Conservation (phyloP, 1,140 invertebrate genomes). For the Anoplolepis gracilipes region DNA sequence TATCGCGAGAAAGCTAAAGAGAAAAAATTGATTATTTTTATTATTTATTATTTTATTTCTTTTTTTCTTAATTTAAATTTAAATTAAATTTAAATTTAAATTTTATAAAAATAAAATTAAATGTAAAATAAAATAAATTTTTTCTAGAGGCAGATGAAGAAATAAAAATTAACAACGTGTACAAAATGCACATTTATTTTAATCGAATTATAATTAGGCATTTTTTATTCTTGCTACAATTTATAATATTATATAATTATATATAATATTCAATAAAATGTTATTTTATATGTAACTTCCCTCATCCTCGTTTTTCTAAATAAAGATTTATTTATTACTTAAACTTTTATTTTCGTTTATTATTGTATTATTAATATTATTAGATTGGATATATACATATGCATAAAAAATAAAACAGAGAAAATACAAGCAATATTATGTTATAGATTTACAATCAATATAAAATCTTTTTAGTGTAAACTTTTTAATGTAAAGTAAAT, state of each 20-base stretch:
- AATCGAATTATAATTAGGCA: neutral
- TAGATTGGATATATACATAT: too few species aligned
- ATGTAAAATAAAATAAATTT: neutral
- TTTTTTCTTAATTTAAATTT: too few species aligned
- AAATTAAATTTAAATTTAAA: too few species aligned
- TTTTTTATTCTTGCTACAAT: conserved; percentile 1
- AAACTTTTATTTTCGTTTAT: neutral
- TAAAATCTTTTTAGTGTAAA: neutral
- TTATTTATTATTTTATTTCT: neutral
- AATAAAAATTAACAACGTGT: neutral
- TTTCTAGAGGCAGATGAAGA: neutral
- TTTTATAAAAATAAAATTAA: neutral
- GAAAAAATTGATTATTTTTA: too few species aligned
- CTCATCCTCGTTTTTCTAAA: neutral
- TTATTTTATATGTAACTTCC: neutral
- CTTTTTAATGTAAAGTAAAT: neutral
- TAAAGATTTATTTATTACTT: neutral
- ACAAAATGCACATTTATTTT: neutral
- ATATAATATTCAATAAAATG: neutral
- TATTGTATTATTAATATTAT: neutral
- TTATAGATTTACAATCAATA: neutral
- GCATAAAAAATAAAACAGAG: neutral
- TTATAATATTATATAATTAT: too few species aligned
- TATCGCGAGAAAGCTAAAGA: neutral
- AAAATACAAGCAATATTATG: neutral